A percentile compares a stretch with the other conserved stretches of the same genome.
Conservation (phyloP, 2,113 vertebrate species). For the Leptobrachium leishanense region DNA sequence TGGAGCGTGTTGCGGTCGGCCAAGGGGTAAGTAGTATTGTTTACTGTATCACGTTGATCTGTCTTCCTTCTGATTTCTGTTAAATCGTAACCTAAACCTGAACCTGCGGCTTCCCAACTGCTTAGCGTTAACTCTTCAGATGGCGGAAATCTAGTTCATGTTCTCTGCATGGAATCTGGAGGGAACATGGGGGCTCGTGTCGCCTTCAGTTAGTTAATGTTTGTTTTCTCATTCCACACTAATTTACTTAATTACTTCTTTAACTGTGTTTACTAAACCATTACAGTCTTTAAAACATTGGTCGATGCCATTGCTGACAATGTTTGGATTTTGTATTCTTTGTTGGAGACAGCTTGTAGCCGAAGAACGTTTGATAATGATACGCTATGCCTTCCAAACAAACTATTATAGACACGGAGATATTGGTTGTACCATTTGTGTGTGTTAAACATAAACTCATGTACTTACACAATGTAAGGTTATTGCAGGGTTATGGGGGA, state of each 20-base stretch:
- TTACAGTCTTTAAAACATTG: background rate
- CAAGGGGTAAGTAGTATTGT: conserved; percentile 75
- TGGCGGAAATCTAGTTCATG: background rate
- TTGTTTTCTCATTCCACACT: background rate
- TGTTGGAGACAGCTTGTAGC: background rate
- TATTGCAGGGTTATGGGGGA: too few relatives aligned
- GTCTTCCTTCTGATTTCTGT: conserved; percentile 56
- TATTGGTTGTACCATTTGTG: too few relatives aligned
- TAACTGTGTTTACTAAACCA: background rate
- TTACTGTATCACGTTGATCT: conserved; percentile 59
- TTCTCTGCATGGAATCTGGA: background rate
- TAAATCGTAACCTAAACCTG: conserved; percentile 50
- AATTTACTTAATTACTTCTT: background rate
- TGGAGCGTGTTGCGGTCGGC: conserved; percentile 76
- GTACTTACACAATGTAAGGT: too few relatives aligned
- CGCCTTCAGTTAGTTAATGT: background rate
- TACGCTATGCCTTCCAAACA: too few relatives aligned
- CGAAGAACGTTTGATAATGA: too few relatives aligned
- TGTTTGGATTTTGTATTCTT: background rate
- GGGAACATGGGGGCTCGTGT: background rate
- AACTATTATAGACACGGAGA: too few relatives aligned
- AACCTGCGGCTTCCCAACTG: conserved; percentile 13
- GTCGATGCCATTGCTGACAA: background rate
- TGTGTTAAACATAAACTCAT: too few relatives aligned
- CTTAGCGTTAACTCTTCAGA: conserved; percentile 1